A percentile compares a stretch with the other conserved stretches of the same genome.
phyloP scores from a whole-genome alignment of 2,888 invertebrate species.

The Spialia ferax region DNA sequence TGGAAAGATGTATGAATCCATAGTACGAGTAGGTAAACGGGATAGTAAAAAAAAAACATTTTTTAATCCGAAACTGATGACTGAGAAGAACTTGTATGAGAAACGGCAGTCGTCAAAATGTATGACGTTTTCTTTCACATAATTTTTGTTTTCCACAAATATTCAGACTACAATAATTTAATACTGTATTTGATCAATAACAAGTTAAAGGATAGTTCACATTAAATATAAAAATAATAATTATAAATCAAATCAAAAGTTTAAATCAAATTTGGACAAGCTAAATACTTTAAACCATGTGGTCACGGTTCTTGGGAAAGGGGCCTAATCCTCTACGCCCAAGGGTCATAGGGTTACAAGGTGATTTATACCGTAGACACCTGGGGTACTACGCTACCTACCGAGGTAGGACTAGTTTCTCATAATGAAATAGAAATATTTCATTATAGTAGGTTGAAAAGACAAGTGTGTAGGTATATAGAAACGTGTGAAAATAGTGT shows the following conservation, averaged over 20 bases:
- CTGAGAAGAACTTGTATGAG: too few relatives aligned
- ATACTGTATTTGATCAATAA: too few relatives aligned
- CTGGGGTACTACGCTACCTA: constrained; percentile 44
- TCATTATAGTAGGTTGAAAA: not conserved
- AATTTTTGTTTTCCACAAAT: too few relatives aligned
- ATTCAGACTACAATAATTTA: too few relatives aligned
- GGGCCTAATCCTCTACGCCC: constrained; percentile 60
- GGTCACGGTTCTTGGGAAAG: constrained; percentile 57
- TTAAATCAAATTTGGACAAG: not conserved
- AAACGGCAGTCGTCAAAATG: too few relatives aligned
- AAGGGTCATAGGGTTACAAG: constrained; percentile 62
- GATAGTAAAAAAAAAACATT: too few relatives aligned
- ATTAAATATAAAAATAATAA: not conserved
- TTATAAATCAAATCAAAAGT: not conserved
- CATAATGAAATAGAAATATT: constrained; percentile 4
- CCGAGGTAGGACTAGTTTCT: not conserved
- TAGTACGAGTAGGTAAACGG: too few relatives aligned
- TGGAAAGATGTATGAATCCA: too few relatives aligned
- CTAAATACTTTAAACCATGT: constrained; percentile 12
- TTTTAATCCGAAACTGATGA: too few relatives aligned
- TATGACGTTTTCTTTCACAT: too few relatives aligned
- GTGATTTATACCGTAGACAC: constrained; percentile 53
- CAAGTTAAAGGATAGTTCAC: not conserved
- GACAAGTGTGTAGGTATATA: too few relatives aligned
- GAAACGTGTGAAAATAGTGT: too few relatives aligned